Evolutionary conservation across 1,140 invertebrate genomes (phyloP), one percentile per base, ranked within the genome.

Genomic region (Laupala kohalensis): DNA sequence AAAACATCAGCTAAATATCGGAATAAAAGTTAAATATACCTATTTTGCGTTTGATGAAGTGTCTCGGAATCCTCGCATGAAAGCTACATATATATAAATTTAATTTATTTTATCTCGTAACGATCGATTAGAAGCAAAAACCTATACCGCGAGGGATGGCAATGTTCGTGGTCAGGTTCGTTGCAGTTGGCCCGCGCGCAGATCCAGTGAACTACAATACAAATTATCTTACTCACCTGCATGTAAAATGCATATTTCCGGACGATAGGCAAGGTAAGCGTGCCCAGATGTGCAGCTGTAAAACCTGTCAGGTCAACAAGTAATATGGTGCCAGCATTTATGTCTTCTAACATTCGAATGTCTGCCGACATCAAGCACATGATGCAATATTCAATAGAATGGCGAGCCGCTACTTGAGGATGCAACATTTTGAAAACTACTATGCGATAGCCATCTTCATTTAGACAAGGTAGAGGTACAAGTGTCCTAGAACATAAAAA

Each of bases 201-300:
- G n/a, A n/a, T n/a, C n/a, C n/a, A n/a, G n/a, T n/a, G n/a, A n/a
- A n/a, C n/a, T n/a, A n/a, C n/a, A n/a, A n/a, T n/a, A n/a, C n/a
- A n/a, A n/a, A n/a, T n/a, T n/a, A n/a, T n/a, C n/a, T 70, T 70
- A 71, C 62, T 66, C 13, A 71, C 70, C 64, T 66, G 66, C 28
- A 28, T 29, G n/a, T 62, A 25, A 53, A n/a, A 29, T 23, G 70
- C 63, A 37, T 65, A 69, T 30, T 70, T 73, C 37, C 70, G 69
- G 4, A 73, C 67, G 6, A 73, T 15, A 26, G 72, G 72, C 15
- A 73, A 64, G 6, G 72, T 73, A 27, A 73, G 68, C 23, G 72
- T 63, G 24, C 25, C 53, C 23, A 68, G 63, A 37, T 73, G 72
- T 19, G 53, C 68, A 12, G 70, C 66, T 2, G 30, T 67, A 25